Conservation (phyloP, 1,140 invertebrate genomes). For the Drosophila subpulchrella region DNA sequence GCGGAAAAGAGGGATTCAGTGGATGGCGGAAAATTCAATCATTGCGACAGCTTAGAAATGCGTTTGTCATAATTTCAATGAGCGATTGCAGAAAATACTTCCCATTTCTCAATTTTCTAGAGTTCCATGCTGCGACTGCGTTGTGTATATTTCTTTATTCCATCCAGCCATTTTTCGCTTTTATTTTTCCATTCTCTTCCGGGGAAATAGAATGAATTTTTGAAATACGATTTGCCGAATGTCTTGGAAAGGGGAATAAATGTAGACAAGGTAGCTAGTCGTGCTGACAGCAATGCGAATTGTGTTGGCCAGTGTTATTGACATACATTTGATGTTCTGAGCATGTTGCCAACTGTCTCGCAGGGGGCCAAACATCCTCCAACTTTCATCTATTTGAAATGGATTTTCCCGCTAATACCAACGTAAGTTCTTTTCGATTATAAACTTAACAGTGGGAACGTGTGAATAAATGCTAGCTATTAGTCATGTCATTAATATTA, state of each 20-base stretch:
- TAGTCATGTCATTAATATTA: too few relatives aligned
- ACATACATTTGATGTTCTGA: constrained; percentile 66
- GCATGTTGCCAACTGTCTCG: constrained; percentile 43
- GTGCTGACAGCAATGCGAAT: constrained; percentile 60
- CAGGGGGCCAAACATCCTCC: constrained; percentile 8
- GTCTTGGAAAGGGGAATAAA: constrained; percentile 25
- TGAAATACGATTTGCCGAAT: constrained; percentile 59
- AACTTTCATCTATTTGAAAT: constrained; percentile 8
- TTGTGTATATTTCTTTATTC: constrained; percentile 23
- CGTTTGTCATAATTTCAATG: constrained; percentile 81
- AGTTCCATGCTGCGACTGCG: constrained; percentile 31
- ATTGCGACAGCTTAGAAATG: constrained; percentile 78
- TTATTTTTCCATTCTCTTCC: constrained; percentile 23
- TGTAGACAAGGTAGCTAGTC: constrained; percentile 13
- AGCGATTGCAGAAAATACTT: constrained; percentile 76
- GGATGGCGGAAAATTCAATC: constrained; percentile 67
- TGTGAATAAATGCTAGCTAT: too few relatives aligned
- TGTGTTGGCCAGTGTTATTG: constrained; percentile 67
- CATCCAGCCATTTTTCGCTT: constrained; percentile 19
- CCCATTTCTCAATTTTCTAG: constrained; percentile 60
- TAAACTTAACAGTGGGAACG: not conserved
- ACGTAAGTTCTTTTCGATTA: not conserved
- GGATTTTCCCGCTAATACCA: not conserved
- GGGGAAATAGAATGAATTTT: constrained; percentile 76
- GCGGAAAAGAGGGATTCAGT: not conserved